Percentiles rank a stretch among this genome's conserved stretches.
Conservation (phyloP, 2,888 invertebrate species). For the Tachina fera region DNA sequence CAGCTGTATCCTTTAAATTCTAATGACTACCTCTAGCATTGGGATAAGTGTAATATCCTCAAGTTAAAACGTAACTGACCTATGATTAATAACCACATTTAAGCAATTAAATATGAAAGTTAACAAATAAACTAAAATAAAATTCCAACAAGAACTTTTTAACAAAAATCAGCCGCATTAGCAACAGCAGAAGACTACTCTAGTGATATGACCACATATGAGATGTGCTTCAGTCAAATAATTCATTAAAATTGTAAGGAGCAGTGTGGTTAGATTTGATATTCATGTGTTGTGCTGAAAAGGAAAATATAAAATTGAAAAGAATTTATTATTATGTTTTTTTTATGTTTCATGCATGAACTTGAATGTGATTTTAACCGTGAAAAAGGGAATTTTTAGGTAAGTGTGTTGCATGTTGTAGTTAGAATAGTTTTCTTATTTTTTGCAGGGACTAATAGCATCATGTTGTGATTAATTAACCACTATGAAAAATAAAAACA, state of each 20-base stretch:
- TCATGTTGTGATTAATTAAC: constrained; percentile 75
- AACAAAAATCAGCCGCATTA: constrained; percentile 1
- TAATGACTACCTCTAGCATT: neutral
- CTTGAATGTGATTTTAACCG: constrained; percentile 44
- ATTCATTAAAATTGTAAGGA: constrained; percentile 35
- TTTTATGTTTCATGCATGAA: constrained; percentile 57
- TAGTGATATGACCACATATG: neutral
- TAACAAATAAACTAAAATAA: constrained; percentile 19
- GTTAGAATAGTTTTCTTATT: neutral
- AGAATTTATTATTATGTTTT: constrained; percentile 64
- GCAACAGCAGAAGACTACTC: neutral
- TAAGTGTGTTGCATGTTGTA: neutral
- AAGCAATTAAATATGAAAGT: constrained; percentile 66
- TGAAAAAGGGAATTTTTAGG: neutral
- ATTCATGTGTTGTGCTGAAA: constrained; percentile 42
- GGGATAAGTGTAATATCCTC: constrained; percentile 37
- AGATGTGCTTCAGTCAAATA: constrained; percentile 1
- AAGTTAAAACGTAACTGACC: constrained; percentile 55
- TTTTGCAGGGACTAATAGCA: constrained; percentile 9
- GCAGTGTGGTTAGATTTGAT: constrained; percentile 27
- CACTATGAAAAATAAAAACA: constrained; percentile 61
- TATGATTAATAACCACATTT: constrained; percentile 67
- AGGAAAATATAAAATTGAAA: neutral
- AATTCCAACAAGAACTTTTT: constrained; percentile 11
- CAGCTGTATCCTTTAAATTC: neutral